Evolutionary conservation across 2,113 vertebrate genomes (phyloP).

Genomic region (Cyphomyrus discorhynchus): DNA sequence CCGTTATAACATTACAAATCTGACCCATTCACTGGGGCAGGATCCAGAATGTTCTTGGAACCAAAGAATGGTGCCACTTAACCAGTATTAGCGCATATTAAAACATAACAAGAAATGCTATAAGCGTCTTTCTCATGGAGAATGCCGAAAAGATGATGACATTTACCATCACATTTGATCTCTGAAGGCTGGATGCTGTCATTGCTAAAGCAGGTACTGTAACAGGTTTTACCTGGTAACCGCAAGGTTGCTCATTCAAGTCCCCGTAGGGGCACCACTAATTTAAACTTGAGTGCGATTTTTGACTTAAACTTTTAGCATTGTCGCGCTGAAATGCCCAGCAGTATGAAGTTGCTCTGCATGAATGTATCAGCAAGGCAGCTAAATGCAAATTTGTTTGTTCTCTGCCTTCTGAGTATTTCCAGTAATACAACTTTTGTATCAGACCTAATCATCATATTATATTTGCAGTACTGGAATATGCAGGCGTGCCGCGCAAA

Average conservation of each 20-base stretch:
- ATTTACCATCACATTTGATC: background rate
- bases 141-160: background rate
- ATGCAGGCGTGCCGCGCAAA: background rate
- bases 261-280: background rate
- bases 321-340: background rate
- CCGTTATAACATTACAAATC: background rate
- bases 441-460: conserved; percentile 2
- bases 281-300: background rate
- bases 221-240: background rate
- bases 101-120: background rate
- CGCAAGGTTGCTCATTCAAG: background rate
- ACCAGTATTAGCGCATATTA: background rate
- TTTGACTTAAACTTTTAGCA: background rate
- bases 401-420: background rate
- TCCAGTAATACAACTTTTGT: conserved; percentile 15
- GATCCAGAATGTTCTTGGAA: background rate
- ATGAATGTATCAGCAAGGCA: background rate
- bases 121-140: background rate
- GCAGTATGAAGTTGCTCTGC: background rate
- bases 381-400: conserved; percentile 7
- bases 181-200: background rate
- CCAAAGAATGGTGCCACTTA: background rate
- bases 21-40: background rate
- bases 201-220: background rate
- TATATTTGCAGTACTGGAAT: conserved; percentile 4